Conservation (phyloP, 23 tunicate species). For the Styela clava region DNA sequence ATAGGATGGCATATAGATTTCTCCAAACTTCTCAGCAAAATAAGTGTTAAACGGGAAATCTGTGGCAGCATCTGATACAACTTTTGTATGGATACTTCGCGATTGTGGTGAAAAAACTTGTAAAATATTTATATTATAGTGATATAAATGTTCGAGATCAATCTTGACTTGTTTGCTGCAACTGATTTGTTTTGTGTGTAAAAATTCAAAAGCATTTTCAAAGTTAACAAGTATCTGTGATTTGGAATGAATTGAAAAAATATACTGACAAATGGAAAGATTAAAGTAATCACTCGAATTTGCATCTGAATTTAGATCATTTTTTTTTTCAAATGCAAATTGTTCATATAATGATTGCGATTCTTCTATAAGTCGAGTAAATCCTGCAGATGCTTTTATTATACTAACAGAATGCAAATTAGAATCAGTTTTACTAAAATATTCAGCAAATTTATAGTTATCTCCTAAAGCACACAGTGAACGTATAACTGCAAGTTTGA, state of each 20-base stretch:
- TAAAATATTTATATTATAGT: not conserved
- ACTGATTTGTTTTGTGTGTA: not conserved
- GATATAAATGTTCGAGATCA: conserved; percentile 12
- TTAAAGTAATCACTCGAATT: conserved; percentile 6
- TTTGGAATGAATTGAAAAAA: not conserved
- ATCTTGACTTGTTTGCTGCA: conserved; percentile 1
- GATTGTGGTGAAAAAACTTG: too few relatives aligned
- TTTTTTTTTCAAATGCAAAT: conserved; percentile 8
- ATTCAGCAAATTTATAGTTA: conserved; percentile 29
- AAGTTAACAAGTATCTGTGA: not conserved
- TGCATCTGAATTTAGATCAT: not conserved
- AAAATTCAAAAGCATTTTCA: not conserved
- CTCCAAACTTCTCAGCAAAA: conserved; percentile 9
- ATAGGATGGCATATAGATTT: conserved; percentile 22
- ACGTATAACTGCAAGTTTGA: not conserved
- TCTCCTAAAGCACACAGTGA: conserved; percentile 53
- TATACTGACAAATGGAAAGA: conserved; percentile 1
- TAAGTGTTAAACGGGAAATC: conserved; percentile 6
- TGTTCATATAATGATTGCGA: conserved; percentile 32
- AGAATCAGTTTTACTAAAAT: not conserved
- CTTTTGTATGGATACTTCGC: not conserved
- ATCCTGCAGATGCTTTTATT: conserved; percentile 21
- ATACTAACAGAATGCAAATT: not conserved
- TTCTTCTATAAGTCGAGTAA: not conserved
- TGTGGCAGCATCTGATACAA: conserved; percentile 4